Evolutionary conservation across 1,140 invertebrate species (phyloP), one percentile per base, ranked within the genome.

Genomic region (Epicauta chinensis): DNA sequence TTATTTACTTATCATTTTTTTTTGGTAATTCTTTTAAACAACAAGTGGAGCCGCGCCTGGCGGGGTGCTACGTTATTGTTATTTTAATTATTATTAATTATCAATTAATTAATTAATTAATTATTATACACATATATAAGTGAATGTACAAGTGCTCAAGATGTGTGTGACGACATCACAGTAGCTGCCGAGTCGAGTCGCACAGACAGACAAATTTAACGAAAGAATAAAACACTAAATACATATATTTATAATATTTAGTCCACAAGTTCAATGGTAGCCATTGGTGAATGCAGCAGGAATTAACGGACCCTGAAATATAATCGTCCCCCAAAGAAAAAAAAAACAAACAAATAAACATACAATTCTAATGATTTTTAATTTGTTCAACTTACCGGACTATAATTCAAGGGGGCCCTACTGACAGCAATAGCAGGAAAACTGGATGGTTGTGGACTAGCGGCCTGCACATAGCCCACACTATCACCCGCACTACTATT

Each of bases 201-300:
- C 46, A 49, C 45, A 47, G 23, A 23, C 23, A 23, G 23, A 23
- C 23, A 23, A 23, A 23, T 5, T 5, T 23, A 23, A 23, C 23
- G 7, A 23, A 23, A 23, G 53, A 49, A 34, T 30, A 49, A 50
- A 49, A 65, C 60, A 62, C 61, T 59, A 58, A 51, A 34, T 11
- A 34, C 11, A 11, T 12, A 34, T 23, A 23, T 23, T 23, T 23
- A 23, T 23, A 23, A 23, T 23, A 23, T 5, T 23, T 23, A 62
- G 61, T 60, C 55, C 62, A 51, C 45, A 48, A 56, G 64, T 57
- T 91, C 87, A 92, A 84, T 91, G 89, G 80, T 91, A 91, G 79
- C 89, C 89, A 79, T 92, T 92, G 80, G 88, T 91, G 78, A 91
- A 92, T 77, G 88, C 88, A 76, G 88, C 87, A 79, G 88, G 88